Conservation (phyloP, 2,797 vertebrate species). For the Rhabdomys pumilio region DNA sequence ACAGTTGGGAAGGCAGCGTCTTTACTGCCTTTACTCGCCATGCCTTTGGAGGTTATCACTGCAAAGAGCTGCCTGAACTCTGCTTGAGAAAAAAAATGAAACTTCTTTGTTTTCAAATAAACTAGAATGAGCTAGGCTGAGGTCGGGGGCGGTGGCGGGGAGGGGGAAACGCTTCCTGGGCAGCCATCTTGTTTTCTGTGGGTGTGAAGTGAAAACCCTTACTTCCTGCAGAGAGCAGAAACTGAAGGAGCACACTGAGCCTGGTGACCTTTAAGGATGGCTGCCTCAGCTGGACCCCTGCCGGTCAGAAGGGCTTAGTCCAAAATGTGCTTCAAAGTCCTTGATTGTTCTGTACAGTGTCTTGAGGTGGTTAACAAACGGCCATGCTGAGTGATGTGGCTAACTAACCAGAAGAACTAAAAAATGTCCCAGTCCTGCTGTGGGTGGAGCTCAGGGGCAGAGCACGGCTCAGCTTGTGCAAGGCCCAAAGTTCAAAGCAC, state of each 20-base stretch:
- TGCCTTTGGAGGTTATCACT: background rate
- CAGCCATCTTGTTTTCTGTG: slow-evolving; percentile 40
- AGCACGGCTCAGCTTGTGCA: background rate
- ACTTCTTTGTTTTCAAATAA: slow-evolving; percentile 38
- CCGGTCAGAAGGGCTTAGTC: background rate
- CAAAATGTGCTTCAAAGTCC: background rate
- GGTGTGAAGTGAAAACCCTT: slow-evolving; percentile 56
- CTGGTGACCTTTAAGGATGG: slow-evolving; percentile 32
- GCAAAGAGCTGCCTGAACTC: background rate
- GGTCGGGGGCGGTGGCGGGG: no score
- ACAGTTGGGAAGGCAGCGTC: background rate
- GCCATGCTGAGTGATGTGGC: background rate
- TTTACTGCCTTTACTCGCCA: background rate
- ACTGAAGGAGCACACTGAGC: background rate
- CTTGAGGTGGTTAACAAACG: background rate
- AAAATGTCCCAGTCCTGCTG: background rate
- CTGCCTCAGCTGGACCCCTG: background rate
- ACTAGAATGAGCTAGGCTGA: background rate
- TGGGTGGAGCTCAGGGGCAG: background rate
- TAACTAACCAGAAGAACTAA: background rate
- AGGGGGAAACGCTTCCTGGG: slow-evolving; percentile 16
- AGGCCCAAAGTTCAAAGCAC: background rate
- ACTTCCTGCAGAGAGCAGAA: background rate
- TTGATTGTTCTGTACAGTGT: background rate
- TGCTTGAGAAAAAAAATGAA: slow-evolving; percentile 24